phyloP scores from a whole-genome alignment of 2,797 vertebrate species.

The Pelodytes ibericus region DNA sequence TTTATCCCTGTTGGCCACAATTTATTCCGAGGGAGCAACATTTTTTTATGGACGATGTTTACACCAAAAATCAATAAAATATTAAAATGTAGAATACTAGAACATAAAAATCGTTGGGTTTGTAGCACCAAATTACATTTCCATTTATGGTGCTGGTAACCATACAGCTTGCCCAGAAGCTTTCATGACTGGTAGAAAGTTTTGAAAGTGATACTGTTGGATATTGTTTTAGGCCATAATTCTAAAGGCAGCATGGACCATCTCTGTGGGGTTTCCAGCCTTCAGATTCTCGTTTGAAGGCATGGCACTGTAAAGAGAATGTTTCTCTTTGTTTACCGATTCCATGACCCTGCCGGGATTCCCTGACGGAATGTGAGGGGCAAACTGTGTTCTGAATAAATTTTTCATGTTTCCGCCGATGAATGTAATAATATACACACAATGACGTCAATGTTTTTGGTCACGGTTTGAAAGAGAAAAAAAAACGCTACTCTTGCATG shows the following conservation, averaged over 20 bases:
- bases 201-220: neutral
- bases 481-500: neutral
- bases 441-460: conserved; percentile 39
- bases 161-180: neutral
- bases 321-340: conserved; percentile 27
- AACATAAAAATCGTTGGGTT: too few species aligned
- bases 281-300: neutral
- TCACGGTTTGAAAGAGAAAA: neutral
- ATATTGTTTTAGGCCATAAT: neutral
- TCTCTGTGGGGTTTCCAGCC: too few species aligned
- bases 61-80: too few species aligned
- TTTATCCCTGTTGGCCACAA: too few species aligned
- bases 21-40: too few species aligned
- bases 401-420: conserved; percentile 55
- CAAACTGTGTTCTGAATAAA: conserved; percentile 57
- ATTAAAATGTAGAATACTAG: too few species aligned
- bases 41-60: too few species aligned
- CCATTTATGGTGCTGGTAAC: too few species aligned
- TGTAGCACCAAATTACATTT: too few species aligned
- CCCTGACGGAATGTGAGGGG: conserved; percentile 33
- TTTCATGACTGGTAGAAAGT: neutral
- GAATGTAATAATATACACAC: conserved; percentile 61
- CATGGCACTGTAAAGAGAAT: neutral
- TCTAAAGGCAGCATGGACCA: neutral
- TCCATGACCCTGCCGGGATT: conserved; percentile 53